Evolutionary conservation across 2,888 invertebrate species (phyloP).

Genomic region (Deilephila porcellus): DNA sequence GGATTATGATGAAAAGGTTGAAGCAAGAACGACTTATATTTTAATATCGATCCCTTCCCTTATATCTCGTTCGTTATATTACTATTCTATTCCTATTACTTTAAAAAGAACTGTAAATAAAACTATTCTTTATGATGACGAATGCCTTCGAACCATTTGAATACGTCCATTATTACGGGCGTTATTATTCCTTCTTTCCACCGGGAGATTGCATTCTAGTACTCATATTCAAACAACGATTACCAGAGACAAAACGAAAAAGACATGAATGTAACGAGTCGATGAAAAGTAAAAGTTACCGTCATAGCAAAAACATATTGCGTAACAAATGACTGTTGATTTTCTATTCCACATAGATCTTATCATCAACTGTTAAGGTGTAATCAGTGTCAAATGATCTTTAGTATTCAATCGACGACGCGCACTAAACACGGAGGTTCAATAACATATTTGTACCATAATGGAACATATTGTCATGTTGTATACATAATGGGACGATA

Average conservation of each 20-base stretch:
- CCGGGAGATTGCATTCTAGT: constrained; percentile 10
- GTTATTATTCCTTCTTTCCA: constrained; percentile 1
- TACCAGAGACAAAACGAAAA: constrained; percentile 17
- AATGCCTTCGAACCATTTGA: neutral
- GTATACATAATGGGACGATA: constrained; percentile 55
- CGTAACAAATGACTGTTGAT: constrained; percentile 33
- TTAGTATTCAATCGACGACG: constrained; percentile 48
- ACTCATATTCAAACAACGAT: constrained; percentile 16
- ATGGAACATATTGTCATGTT: constrained; percentile 45
- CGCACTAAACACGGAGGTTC: constrained; percentile 49
- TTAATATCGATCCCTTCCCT: too few relatives aligned
- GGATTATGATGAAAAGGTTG: too few relatives aligned
- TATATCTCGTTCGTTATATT: too few relatives aligned
- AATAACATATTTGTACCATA: constrained; percentile 53
- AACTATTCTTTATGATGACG: neutral
- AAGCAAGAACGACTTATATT: too few relatives aligned
- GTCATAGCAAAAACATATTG: constrained; percentile 39
- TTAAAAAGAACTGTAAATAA: too few relatives aligned
- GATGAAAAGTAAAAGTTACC: constrained; percentile 44
- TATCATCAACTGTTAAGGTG: constrained; percentile 41
- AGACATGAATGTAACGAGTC: constrained; percentile 22
- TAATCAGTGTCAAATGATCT: constrained; percentile 45
- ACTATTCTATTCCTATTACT: too few relatives aligned
- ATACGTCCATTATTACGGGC: neutral
- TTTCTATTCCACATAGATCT: constrained; percentile 26